These are phyloP conservation scores for Coptodon bakossiorum DNA, from an alignment of 2,113 vertebrate genomes.

Conservation along the genomic window DNA sequence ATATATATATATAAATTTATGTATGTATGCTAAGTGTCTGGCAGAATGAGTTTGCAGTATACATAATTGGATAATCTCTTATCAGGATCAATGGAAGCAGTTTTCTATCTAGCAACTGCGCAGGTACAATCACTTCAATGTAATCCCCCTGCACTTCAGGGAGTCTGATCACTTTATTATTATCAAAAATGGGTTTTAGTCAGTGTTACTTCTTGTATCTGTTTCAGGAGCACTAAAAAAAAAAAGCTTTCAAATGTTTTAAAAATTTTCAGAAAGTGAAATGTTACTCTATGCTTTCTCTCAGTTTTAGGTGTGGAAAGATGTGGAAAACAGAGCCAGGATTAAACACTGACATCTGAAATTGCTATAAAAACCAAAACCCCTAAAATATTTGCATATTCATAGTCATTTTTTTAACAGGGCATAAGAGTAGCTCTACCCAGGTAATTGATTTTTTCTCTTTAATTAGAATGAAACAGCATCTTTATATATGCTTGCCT, in stretches of 20 bases:
- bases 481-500: background rate
- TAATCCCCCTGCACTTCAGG: background rate
- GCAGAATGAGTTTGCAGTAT: conserved; percentile 40
- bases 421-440: background rate
- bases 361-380: rapidly evolving
- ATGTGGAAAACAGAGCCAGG: background rate
- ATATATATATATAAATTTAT: rapidly evolving
- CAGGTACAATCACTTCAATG: background rate
- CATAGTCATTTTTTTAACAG: background rate
- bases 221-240: background rate
- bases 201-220: background rate
- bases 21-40: background rate
- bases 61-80: conserved; percentile 50
- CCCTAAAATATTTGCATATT: background rate
- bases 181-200: background rate
- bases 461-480: background rate
- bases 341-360: background rate
- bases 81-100: conserved; percentile 43
- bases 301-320: background rate
- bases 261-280: background rate
- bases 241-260: background rate
- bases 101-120: conserved; percentile 27
- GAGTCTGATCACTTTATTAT: background rate
- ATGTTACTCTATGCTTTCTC: background rate
- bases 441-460: background rate